These are phyloP conservation scores for Microcebus griseorufus DNA, from an alignment of 2,113 vertebrate species.

Conservation along the genomic window DNA sequence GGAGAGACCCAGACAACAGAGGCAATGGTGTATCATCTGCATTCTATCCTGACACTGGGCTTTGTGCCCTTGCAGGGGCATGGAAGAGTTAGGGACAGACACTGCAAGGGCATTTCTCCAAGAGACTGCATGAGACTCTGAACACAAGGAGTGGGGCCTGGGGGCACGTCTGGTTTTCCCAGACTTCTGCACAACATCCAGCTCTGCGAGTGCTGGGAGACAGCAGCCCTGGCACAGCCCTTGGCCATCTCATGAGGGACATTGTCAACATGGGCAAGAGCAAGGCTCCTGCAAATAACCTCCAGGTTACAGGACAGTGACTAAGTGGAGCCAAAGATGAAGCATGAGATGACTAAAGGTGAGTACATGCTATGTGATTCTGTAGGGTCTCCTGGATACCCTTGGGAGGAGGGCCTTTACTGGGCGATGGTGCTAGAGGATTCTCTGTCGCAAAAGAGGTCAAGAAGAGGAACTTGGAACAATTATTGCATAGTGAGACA, in stretches of 20 bases:
- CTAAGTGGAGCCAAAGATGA: background rate
- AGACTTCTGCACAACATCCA: background rate
- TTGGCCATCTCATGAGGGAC: background rate
- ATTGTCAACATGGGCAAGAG: accelerated
- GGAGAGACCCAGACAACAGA: background rate
- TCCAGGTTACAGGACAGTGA: background rate
- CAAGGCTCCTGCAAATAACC: background rate
- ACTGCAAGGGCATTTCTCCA: background rate
- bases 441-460: background rate
- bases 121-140: background rate
- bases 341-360: background rate
- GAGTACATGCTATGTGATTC: background rate
- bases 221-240: no score
- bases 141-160: background rate
- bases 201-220: background rate
- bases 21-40: background rate
- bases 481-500: background rate
- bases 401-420: background rate
- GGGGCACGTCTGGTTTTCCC: accelerated
- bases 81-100: background rate
- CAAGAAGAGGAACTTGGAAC: background rate
- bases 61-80: background rate
- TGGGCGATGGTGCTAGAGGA: background rate
- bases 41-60: background rate
- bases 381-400: background rate